Percentiles rank a stretch among this genome's conserved stretches.
Evolutionary conservation across 2,888 invertebrate genomes (phyloP).

Genomic region (Coelogynopora nodosa): DNA sequence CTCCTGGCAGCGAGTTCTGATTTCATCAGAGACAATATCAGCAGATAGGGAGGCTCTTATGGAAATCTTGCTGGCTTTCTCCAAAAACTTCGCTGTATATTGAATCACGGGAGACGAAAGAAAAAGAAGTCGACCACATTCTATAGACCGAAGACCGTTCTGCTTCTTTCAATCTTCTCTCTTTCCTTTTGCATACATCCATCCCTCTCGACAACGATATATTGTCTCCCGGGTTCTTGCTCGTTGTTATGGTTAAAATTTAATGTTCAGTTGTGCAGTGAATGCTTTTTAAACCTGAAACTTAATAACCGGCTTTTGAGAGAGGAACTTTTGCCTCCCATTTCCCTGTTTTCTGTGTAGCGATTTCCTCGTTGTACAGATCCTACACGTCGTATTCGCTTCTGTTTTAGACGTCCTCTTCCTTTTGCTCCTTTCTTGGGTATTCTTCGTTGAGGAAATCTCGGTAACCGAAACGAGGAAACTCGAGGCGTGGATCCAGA

Average conservation of each 20-base stretch:
- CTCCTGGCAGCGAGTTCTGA: constrained; percentile 13
- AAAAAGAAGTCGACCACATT: neutral
- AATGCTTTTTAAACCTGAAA: neutral
- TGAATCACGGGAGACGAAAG: neutral
- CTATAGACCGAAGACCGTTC: neutral
- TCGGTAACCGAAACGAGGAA: neutral
- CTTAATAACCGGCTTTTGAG: neutral
- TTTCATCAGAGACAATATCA: neutral
- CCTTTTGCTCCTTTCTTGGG: neutral
- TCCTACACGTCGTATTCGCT: neutral
- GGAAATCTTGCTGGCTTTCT: neutral
- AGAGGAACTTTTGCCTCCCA: neutral
- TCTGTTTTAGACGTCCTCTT: neutral
- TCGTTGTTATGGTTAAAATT: neutral
- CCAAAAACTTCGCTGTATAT: neutral
- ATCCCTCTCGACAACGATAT: neutral
- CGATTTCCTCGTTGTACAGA: constrained; percentile 9
- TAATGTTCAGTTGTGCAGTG: neutral
- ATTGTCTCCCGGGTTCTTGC: neutral
- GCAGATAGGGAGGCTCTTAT: neutral
- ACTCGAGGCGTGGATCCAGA: neutral
- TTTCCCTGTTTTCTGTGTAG: constrained; percentile 7
- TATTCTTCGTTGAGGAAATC: neutral
- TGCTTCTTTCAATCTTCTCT: neutral
- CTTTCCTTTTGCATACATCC: neutral